Conservation (phyloP, 2,888 invertebrate genomes). For the Galerucella calmariensis region DNA sequence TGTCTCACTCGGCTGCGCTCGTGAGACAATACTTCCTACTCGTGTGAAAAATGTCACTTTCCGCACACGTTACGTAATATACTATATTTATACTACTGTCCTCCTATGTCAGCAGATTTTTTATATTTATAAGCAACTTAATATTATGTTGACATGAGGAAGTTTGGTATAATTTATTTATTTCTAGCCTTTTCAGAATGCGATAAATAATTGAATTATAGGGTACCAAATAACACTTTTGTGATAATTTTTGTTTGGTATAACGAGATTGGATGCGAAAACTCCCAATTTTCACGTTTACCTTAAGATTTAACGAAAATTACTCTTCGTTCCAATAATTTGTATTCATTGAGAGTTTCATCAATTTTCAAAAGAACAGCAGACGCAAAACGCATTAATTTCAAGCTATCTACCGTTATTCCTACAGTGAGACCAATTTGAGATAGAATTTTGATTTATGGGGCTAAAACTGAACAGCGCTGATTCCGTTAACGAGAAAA, state of each 20-base stretch:
- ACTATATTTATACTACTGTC: no score
- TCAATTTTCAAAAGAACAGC: slow-evolving; percentile 48
- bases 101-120: no score
- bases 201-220: no score
- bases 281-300: slow-evolving; percentile 17
- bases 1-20: no score
- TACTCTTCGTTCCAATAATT: slow-evolving; percentile 40
- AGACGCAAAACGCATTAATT: slow-evolving; percentile 50
- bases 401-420: slow-evolving; percentile 45
- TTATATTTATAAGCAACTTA: no score
- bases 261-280: not conserved
- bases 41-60: no score
- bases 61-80: no score
- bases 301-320: slow-evolving; percentile 36
- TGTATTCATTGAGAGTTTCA: slow-evolving; percentile 53
- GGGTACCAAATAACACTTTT: not conserved
- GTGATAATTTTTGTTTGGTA: not conserved
- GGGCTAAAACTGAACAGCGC: slow-evolving; percentile 34
- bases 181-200: no score
- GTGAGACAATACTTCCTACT: no score
- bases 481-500: slow-evolving; percentile 10
- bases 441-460: slow-evolving; percentile 44
- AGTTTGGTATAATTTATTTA: no score
- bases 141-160: no score
- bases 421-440: slow-evolving; percentile 49